phyloP scores from a whole-genome alignment of 30 jellyfish, hydroid and myxozoan species.

The Hydractinia symbiolongicarpus region DNA sequence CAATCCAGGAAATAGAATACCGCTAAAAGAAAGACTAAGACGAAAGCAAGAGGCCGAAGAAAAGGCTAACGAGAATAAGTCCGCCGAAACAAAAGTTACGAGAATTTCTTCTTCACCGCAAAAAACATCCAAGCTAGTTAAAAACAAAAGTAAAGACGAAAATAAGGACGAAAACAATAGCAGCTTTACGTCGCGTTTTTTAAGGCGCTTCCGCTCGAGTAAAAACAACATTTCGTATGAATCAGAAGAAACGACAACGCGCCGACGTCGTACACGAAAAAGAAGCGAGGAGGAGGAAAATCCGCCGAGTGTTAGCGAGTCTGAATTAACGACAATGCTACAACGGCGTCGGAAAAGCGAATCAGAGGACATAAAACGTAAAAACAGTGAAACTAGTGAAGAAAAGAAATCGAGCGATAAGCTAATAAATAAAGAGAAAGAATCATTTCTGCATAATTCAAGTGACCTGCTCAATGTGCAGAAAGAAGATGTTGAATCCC shows the following conservation, averaged over 20 bases:
- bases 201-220: not conserved
- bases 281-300: not conserved
- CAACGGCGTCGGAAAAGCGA: constrained; percentile 5
- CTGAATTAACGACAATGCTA: not conserved
- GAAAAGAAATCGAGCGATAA: too few relatives aligned
- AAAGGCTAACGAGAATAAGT: constrained; percentile 7
- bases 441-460: too few relatives aligned
- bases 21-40: constrained; percentile 22
- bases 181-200: constrained; percentile 13
- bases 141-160: constrained; percentile 4
- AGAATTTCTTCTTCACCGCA: not conserved
- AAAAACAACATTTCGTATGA: not conserved
- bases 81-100: not conserved
- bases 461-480: too few relatives aligned
- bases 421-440: too few relatives aligned
- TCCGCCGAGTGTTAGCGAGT: not conserved
- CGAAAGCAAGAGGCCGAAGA: constrained; percentile 22
- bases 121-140: constrained; percentile 17
- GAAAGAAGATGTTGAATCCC: too few relatives aligned
- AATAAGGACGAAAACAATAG: constrained; percentile 4
- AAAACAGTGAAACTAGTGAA: too few relatives aligned
- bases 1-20: constrained; percentile 21
- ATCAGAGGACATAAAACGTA: not conserved
- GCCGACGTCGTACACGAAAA: constrained; percentile 7
- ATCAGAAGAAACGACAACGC: not conserved